Evolutionary conservation across 2,888 invertebrate species (phyloP), one percentile per base, ranked within the genome.

Genomic region (Pseudococcus jackbeardsleyi): DNA sequence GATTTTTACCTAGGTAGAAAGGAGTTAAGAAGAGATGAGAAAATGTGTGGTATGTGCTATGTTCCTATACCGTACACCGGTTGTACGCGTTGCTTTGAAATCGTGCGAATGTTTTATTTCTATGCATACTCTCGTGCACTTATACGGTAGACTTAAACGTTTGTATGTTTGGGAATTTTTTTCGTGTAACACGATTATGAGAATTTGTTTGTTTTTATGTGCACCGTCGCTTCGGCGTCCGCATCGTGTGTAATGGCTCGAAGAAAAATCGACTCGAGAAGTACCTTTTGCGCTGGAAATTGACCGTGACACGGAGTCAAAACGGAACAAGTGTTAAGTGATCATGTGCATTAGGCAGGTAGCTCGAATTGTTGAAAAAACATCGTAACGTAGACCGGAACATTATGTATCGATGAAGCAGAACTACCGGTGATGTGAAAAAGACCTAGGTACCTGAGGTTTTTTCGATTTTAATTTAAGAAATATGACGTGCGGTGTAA

Each of bases 91-190:
- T 9, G 19, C 72, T 26, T 72, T 72, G 72, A 72, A 72, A 72
- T 72, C 72, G 72, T 72, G 72, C 72, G 72, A 72, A 72, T 72
- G 72, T 72, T 72, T 39, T 59, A 19, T 59, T 59, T 59, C 59
- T 19, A 50, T 46, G 54, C 59, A 33, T 33, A 33, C 26, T 33
- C 26, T 33, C 3, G 26, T 33, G 3, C 19, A 59, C 59, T 59
- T 59, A 19, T 19, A 59, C 59, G 26, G 5, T 19, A 17, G 15
- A 54, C 19, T n/a, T 19, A 59, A 59, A 12, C 26, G 26, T 33
- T 33, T 33, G 26, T 33, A 72, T n/a, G 72, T 72, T 72, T 72
- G 72, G 33, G 72, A 72, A 72, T 72, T 33, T 72, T 72, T 72
- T 33, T n/a, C 19, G 5, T 59, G 59, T 59, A 19, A 59, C 59